These are phyloP conservation scores for Conops quadrifasciatus DNA, from an alignment of 2,888 invertebrate species.

Conservation along the genomic window DNA sequence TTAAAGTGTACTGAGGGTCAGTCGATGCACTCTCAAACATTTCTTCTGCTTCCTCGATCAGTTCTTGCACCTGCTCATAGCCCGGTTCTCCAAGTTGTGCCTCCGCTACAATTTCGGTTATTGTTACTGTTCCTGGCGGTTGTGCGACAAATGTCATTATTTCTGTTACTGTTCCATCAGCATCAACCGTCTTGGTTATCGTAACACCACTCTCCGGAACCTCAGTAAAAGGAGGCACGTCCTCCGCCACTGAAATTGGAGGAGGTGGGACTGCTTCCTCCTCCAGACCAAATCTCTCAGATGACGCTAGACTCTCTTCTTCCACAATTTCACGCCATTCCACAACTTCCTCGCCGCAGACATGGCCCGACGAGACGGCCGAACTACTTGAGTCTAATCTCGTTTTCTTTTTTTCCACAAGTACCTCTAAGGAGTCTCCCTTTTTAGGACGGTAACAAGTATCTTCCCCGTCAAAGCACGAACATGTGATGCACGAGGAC, in stretches of 20 bases:
- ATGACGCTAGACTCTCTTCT: constrained; percentile 37
- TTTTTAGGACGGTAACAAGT: constrained; percentile 27
- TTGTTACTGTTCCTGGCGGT: too few relatives aligned
- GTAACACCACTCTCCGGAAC: too few relatives aligned
- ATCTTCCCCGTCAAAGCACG: constrained; percentile 43
- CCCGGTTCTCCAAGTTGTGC: constrained; percentile 3
- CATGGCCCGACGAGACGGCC: constrained; percentile 27
- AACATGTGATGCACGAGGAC: constrained; percentile 50
- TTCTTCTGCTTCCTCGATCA: constrained; percentile 11
- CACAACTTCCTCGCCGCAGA: constrained; percentile 30
- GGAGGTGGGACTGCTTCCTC: too few relatives aligned
- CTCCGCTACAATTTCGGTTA: background rate
- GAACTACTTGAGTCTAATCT: background rate
- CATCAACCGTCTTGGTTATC: too few relatives aligned
- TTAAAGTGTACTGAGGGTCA: background rate
- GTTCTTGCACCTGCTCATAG: constrained; percentile 15
- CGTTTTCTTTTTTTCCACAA: constrained; percentile 40
- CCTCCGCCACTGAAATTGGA: too few relatives aligned
- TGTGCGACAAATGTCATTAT: too few relatives aligned
- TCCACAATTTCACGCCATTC: constrained; percentile 16
- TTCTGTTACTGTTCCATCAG: too few relatives aligned
- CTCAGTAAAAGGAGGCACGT: too few relatives aligned
- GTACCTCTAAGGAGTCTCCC: constrained; percentile 22
- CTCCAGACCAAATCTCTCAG: too few relatives aligned
- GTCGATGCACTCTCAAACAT: background rate